Evolutionary conservation across 2,888 invertebrate genomes (phyloP), one percentile per base, ranked within the genome.

Genomic region (Spisula solida): DNA sequence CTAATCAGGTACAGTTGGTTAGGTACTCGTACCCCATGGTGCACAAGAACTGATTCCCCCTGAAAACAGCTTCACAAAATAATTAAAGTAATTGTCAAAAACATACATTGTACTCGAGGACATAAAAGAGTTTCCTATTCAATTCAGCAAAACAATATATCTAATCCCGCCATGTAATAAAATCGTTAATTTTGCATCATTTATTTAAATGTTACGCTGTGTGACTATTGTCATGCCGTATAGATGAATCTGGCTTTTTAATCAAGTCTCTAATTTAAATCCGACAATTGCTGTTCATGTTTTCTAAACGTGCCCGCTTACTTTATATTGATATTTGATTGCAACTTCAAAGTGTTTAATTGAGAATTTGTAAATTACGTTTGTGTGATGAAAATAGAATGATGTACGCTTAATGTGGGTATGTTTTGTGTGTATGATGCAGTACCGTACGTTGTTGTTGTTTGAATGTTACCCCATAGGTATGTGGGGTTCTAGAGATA

Each of bases 311-410:
- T 66, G 60, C 5, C 25, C 25, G 56, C 25, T 66, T 66, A 25
- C 25, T 66, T 66, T 66, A 25, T 66, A 66, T 66, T 25, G 25
- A 66, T 25, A 25, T n/a, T 66, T 66, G 60, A 66, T 66, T 66
- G 25, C 20, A 25, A n/a, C 12, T 25, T 66, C 25, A 25, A 66
- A 0, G 25, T n/a, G n/a, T n/a, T 66, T 66, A 66, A n/a, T 10
- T 25, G 60, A 4, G 4, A 66, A 66, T 66, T 25, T 25, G 10
- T 66, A 5, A 66, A 16, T 12, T 51, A 51, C 16, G 14, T 1
- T 47, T 51, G 12, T 16, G 51, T 1, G 51, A 16, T 12, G 51
- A 2, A 51, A 12, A 51, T 51, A 16, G 14, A 51, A 51, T 16
- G 12, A 47, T 47, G 12, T 12, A 12, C 16, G 51, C 6, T 14